Base-by-base conservation (phyloP, 2,888 invertebrate species). In the Hyposoter dolosus region DNA sequence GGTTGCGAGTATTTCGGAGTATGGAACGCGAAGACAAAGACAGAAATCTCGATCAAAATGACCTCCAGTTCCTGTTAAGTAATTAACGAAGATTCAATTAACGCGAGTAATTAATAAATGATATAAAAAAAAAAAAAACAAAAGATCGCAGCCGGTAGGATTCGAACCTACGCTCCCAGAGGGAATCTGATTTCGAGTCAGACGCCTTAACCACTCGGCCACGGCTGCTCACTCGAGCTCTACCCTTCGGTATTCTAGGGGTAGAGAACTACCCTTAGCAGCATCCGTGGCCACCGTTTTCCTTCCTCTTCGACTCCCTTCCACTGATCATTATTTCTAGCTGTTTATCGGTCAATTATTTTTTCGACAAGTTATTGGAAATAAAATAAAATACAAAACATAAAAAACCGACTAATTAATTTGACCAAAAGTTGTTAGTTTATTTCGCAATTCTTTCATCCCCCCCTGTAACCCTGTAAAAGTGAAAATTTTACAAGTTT, bases 81-180 rank as follows among this genome's bases (percentile, higher is more conserved):
- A 23, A 23, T 12, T 23, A 56, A 28, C 9, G 12, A 56, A 28
- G 0, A 23, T 56, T 56, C 3, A 28, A 56, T 28, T 1, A 23
- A 56, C 3, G 35, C 28, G 0, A 69, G 5, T 28, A 35, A 72
- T 40, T 23, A 40, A 53, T 53, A 19, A 35, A 15, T 19, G 28
- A 15, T 60, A 1, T 19, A 65, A 71, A 69, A 65, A 15, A 53
- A 72, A 69, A 35, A 56, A 82, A 80, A 71, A 69, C 60, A n/a
- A 53, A 72, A 69, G 40, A 66, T 91, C 97, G 97, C 97, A 97
- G 97, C 96, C 97, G 96, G 97, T 97, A 97, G 97, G 97, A 97
- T 96, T 97, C 97, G 97, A 97, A 97, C 97, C 97, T 97, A 97
- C 97, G 97, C 97, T 97, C 97, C 97, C 97, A 97, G 96, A 97